Conservation (phyloP, 1,140 invertebrate species). For the Macrosteles quadrilineatus region DNA sequence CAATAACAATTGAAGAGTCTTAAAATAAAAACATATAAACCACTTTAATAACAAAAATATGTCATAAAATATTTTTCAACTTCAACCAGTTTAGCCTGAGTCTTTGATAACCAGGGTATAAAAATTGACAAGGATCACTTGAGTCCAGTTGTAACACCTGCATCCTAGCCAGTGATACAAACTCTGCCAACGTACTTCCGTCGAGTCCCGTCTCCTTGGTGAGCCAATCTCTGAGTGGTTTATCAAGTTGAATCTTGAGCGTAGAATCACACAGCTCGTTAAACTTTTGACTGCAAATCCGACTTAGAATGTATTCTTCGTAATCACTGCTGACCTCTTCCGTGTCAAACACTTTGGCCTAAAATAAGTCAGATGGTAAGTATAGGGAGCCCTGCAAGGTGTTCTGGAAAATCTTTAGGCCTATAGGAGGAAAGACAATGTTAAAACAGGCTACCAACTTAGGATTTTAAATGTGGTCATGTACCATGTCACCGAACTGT, state of each 20-base stretch:
- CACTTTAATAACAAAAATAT: no score
- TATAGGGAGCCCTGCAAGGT: no score
- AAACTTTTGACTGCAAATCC: not conserved
- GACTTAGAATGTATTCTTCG: slow-evolving; percentile 33
- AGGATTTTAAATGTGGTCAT: not conserved
- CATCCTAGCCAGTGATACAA: not conserved
- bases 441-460: not conserved
- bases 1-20: no score
- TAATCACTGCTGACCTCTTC: slow-evolving; percentile 27
- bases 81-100: not conserved
- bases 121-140: not conserved
- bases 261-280: not conserved
- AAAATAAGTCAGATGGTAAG: not conserved
- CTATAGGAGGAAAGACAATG: not conserved
- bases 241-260: not conserved
- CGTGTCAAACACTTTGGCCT: slow-evolving; percentile 36
- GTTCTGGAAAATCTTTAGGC: not conserved
- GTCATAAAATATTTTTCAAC: slow-evolving; percentile 2
- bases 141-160: not conserved
- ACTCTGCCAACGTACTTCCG: not conserved
- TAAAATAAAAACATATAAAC: no score
- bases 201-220: not conserved
- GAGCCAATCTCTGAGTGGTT: not conserved
- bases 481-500: not conserved
- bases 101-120: not conserved